Conservation (phyloP, 2,888 invertebrate genomes). For the Platerodrilus igneus region DNA sequence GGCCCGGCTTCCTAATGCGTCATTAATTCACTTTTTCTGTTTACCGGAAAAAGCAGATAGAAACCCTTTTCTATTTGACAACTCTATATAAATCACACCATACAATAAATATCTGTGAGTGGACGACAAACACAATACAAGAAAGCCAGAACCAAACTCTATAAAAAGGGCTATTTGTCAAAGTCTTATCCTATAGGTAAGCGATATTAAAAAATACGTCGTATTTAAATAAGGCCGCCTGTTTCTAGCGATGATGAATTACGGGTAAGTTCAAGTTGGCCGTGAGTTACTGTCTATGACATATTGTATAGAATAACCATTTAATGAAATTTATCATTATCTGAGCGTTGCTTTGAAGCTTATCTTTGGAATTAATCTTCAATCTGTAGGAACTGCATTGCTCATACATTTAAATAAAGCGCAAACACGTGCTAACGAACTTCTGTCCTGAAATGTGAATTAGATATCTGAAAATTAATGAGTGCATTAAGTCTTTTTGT, state of each 20-base stretch:
- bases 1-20: conserved; percentile 35
- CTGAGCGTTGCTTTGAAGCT: no score
- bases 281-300: conserved; percentile 32
- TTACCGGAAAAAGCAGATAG: conserved; percentile 24
- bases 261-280: conserved; percentile 32
- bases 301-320: conserved; percentile 13
- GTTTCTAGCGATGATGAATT: conserved; percentile 34
- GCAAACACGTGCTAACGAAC: no score
- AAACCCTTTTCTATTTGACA: conserved; percentile 31
- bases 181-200: conserved; percentile 31
- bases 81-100: conserved; percentile 37
- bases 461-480: no score
- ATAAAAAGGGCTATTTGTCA: conserved; percentile 36
- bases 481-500: no score
- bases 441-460: no score
- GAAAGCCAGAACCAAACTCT: conserved; percentile 26
- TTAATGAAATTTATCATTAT: conserved; percentile 9
- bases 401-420: no score
- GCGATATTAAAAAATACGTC: conserved; percentile 37
- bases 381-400: no score
- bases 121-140: conserved; percentile 42
- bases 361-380: no score
- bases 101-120: conserved; percentile 42
- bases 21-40: conserved; percentile 37
- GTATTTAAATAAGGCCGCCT: conserved; percentile 36